Evolutionary conservation across 2,888 invertebrate genomes (phyloP).

Genomic region (Poecilobothrus nobilitatus): DNA sequence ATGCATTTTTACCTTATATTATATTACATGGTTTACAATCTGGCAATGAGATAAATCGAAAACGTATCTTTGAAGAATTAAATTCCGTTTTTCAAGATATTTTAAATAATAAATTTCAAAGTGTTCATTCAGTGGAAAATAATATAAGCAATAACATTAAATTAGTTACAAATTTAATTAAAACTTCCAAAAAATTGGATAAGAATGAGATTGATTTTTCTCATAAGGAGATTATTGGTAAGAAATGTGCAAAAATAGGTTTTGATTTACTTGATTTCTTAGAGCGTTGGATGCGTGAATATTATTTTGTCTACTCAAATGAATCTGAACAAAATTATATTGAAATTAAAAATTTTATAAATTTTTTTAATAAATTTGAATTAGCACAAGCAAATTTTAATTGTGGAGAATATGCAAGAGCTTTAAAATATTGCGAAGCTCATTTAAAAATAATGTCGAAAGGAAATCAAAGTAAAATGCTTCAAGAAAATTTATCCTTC

Average conservation of each 20-base stretch:
- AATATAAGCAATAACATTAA: slow-evolving; percentile 17
- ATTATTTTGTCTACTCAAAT: slow-evolving; percentile 39
- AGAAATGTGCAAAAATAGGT: slow-evolving; percentile 58
- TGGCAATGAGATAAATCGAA: slow-evolving; percentile 40
- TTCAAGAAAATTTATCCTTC: slow-evolving; percentile 55
- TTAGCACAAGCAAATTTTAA: slow-evolving; percentile 66
- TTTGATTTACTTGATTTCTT: slow-evolving; percentile 68
- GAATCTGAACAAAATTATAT: slow-evolving; percentile 27
- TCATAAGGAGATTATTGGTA: slow-evolving; percentile 43
- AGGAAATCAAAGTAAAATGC: slow-evolving; percentile 14
- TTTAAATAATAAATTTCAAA: slow-evolving; percentile 34
- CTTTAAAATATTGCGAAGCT: slow-evolving; percentile 65
- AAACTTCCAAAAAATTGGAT: slow-evolving; percentile 23
- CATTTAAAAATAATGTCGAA: slow-evolving; percentile 52
- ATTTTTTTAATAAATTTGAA: slow-evolving; percentile 52
- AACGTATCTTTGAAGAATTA: slow-evolving; percentile 49
- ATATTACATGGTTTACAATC: slow-evolving; percentile 56
- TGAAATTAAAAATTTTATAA: slow-evolving; percentile 39
- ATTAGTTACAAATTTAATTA: slow-evolving; percentile 18
- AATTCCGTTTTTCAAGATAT: slow-evolving; percentile 42
- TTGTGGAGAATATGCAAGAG: slow-evolving; percentile 65
- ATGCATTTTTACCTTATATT: slow-evolving; percentile 68
- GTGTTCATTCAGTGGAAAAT: slow-evolving; percentile 18
- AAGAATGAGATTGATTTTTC: slow-evolving; percentile 24
- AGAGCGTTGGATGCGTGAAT: slow-evolving; percentile 64